Evolutionary conservation across 2,113 vertebrate species (phyloP), one percentile per base, ranked within the genome.

Genomic region (Columba janthina): DNA sequence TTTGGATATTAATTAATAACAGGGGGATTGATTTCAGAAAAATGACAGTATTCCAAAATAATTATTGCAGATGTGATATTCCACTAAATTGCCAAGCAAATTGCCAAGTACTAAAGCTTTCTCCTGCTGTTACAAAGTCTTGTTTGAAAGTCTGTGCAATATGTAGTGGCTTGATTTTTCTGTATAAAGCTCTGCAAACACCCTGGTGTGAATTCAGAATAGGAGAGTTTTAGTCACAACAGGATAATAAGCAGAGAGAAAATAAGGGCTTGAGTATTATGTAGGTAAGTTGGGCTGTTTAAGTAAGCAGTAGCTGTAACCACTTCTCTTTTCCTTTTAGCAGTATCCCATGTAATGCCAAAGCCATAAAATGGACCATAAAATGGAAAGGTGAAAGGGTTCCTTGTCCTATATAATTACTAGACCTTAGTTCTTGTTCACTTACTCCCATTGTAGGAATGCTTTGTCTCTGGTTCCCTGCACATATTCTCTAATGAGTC

Each of bases 261-360:
- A 86, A 82, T 80, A 73, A 61, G 24, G 29, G 26, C 87, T 93
- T 93, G 70, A 93, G 44, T 91, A 85, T 74, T 72, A 60, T 82
- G n/a, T 89, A 60, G 46, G 6, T 85, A 88, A 78, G 72, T 91
- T 86, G 38, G 48, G 36, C 72, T 91, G 92, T 95, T 87, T 34
- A 96, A 96, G 88, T 70, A 85, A 95, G 80, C 50, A 74, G 53
- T 69, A 76, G 77, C 90, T 96, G 83, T 34, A 91, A 84, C 62
- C 29, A 74, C 70, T 87, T 94, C 65, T 83, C 40, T 77, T 93
- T 92, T 91, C 51, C 75, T 95, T 96, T 93, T 84, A 81, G 62
- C 69, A 54, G 14, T 77, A 80, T 85, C 50, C 48, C 4, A 31
- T 85, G 77, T 53, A 90, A 71, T 77, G 71, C 82, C 72, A 75